Evolutionary conservation across 1,140 invertebrate species (phyloP), one percentile per base, ranked within the genome.

Genomic region (Hormaphis cornu): DNA sequence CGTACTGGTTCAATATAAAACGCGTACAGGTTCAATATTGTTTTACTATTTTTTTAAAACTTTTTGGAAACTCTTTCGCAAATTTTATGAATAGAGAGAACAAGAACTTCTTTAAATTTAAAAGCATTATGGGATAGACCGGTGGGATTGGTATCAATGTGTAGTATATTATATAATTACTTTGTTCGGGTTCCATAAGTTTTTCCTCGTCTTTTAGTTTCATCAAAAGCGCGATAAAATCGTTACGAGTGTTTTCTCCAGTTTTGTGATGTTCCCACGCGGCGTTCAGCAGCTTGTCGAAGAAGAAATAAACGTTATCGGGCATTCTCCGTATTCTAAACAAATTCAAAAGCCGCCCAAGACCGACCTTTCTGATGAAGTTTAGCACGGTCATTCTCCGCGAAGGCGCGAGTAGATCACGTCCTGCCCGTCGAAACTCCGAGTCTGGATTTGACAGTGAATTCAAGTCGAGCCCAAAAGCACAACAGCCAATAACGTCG

Each of bases 381-480:
- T 35, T 59, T 30, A 54, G 20, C 37, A 53, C 37, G 9, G 12
- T 20, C 9, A 40, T 22, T 10, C 46, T 50, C 8, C 8, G 7
- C 7, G 46, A 20, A 1, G 58, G 33, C 18, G 3, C 22, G 14
- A 70, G 42, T 1, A 52, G 30, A 0, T 20, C 52, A 24, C 44
- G 70, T 9, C 77, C 77, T 18, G 75, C 72, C 40, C 71, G 48
- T 9, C 76, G 52, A 76, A 87, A 86, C 74, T 83, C 79, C 0
- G 81, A 79, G 33, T 83, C 74, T 0, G 80, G 76, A 75, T 83
- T 78, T 61, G 77, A 75, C 8, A 85, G 77, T 30, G 72, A 56
- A 42, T 75, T 73, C 2, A 58, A 72, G 42, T 76, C 71, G 0
- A 76, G 24, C 4, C 76, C 76, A 70, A 76, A 76, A 30, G 76